Conservation (phyloP, 2,113 vertebrate species). For the Paramormyrops kingsleyae region DNA sequence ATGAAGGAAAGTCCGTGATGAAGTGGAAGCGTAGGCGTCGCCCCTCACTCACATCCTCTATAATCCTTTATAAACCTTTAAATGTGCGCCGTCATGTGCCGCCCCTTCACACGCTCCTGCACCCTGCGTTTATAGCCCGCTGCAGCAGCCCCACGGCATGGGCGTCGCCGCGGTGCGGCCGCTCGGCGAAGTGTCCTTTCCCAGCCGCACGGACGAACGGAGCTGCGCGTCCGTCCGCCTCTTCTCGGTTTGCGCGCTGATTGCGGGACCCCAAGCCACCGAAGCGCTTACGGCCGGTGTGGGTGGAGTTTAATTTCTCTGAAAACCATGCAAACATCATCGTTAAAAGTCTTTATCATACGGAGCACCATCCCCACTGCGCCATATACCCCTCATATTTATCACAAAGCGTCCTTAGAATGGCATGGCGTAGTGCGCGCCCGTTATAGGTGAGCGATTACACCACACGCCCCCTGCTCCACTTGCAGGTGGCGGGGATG, state of each 20-base stretch:
- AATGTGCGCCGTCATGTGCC: background rate
- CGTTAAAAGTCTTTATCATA: background rate
- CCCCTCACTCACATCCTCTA: background rate
- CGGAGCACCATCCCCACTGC: background rate
- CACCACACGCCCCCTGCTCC: background rate
- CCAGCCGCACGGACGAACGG: background rate
- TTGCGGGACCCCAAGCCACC: background rate
- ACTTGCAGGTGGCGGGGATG: background rate
- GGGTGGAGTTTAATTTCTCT: background rate
- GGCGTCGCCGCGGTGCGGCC: background rate
- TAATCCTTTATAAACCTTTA: background rate
- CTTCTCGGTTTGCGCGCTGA: background rate
- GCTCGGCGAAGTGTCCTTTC: background rate
- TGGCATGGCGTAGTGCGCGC: background rate
- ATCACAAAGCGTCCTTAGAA: background rate
- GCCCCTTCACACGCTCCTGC: background rate
- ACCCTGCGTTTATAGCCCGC: background rate
- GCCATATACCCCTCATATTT: background rate
- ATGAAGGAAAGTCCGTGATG: background rate
- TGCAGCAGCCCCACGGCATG: background rate
- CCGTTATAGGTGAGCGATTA: background rate
- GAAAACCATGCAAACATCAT: background rate
- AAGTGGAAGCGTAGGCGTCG: background rate
- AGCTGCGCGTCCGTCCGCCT: background rate
- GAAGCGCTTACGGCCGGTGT: background rate